phyloP scores from a whole-genome alignment of 1,140 invertebrate species.

The Tetramorium simillimum region DNA sequence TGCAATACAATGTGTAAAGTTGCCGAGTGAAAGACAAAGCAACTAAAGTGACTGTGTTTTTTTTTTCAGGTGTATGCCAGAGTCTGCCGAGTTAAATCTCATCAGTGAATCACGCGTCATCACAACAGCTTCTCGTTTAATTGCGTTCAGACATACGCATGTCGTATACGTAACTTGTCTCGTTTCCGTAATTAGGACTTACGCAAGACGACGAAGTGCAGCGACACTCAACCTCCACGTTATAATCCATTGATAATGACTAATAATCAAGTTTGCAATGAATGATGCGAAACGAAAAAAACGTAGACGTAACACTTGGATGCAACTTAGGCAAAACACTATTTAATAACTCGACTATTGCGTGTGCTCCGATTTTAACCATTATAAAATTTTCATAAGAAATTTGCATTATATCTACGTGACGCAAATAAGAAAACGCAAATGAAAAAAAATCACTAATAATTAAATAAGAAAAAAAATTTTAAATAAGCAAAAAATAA shows the following conservation, averaged over 20 bases:
- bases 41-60: neutral
- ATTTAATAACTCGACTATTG: neutral
- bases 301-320: neutral
- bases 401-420: neutral
- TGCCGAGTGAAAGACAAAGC: neutral
- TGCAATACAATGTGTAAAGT: neutral
- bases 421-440: neutral
- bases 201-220: neutral
- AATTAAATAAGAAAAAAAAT: neutral
- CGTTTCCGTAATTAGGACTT: conserved; percentile 20
- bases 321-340: neutral
- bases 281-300: neutral
- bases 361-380: neutral
- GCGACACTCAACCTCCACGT: neutral
- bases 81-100: conserved; percentile 15
- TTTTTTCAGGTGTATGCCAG: neutral
- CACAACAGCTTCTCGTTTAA: neutral
- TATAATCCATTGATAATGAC: neutral
- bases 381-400: neutral
- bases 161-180: neutral
- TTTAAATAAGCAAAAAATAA: neutral
- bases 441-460: neutral
- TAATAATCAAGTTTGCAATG: conserved; percentile 7
- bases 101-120: neutral
- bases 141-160: neutral